Conservation (phyloP, 2,797 vertebrate species). For the Acanthopagrus latus region DNA sequence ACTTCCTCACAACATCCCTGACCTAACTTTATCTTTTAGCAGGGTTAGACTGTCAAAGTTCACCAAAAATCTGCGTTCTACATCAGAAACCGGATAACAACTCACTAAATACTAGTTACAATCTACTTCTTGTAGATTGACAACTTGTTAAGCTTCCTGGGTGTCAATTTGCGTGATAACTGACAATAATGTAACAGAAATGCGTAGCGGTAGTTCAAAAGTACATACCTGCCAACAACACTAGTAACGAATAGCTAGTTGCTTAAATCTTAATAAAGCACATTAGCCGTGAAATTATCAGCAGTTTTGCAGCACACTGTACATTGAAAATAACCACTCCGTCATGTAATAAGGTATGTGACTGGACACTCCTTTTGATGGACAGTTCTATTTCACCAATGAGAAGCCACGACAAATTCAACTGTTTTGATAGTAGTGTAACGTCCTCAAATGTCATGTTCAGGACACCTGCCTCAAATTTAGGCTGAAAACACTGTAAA, state of each 20-base stretch:
- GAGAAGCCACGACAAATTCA: constrained; percentile 81
- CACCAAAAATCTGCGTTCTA: constrained; percentile 18
- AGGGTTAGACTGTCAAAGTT: constrained; percentile 48
- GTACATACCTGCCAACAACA: constrained; percentile 80
- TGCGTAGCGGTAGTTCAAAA: constrained; percentile 19
- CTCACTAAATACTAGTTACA: constrained; percentile 34
- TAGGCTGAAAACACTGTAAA: constrained; percentile 31
- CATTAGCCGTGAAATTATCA: constrained; percentile 66
- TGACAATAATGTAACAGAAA: constrained; percentile 37
- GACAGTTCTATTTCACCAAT: constrained; percentile 85
- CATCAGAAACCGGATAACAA: constrained; percentile 28
- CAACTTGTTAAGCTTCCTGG: constrained; percentile 85
- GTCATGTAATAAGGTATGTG: constrained; percentile 84
- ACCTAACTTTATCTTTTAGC: constrained; percentile 68
- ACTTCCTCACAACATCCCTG: constrained; percentile 65
- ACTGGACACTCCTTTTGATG: constrained; percentile 88
- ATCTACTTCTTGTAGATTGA: constrained; percentile 54
- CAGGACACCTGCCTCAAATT: constrained; percentile 52
- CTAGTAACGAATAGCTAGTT: constrained; percentile 27
- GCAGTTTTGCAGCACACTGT: constrained; percentile 84
- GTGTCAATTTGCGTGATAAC: constrained; percentile 77
- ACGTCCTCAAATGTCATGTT: constrained; percentile 73
- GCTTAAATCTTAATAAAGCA: constrained; percentile 50
- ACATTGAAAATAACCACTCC: constrained; percentile 87
- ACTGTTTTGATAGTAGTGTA: constrained; percentile 75